phyloP scores from a whole-genome alignment of 2,888 invertebrate species.

The Lasioglossum leucozonium region DNA sequence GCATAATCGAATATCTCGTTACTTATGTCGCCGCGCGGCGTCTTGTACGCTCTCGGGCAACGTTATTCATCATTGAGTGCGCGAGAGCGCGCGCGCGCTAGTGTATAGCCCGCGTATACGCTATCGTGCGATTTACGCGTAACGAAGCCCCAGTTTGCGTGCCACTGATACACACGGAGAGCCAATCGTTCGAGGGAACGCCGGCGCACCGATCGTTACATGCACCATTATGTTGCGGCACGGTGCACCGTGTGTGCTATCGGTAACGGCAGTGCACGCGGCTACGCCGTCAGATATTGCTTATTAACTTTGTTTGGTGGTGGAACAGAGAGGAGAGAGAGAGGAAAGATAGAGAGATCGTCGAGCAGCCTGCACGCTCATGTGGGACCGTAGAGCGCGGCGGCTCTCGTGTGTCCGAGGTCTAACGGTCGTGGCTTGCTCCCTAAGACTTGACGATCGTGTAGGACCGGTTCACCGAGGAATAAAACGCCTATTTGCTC shows the following conservation, averaged over 20 bases:
- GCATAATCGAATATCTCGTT: constrained; percentile 16
- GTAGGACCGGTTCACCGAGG: constrained; percentile 76
- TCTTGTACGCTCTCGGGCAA: constrained; percentile 4
- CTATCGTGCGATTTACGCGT: constrained; percentile 56
- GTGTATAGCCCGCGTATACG: neutral
- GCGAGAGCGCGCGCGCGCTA: neutral
- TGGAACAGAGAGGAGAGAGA: constrained; percentile 13
- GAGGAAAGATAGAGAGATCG: neutral
- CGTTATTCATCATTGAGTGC: constrained; percentile 20
- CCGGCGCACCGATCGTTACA: constrained; percentile 67
- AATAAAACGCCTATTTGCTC: neutral
- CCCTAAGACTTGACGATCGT: constrained; percentile 60
- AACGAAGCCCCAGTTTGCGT: constrained; percentile 63
- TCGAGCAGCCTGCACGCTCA: neutral
- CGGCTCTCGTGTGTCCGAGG: constrained; percentile 47
- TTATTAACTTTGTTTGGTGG: constrained; percentile 81
- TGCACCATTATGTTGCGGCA: constrained; percentile 70
- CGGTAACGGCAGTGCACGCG: constrained; percentile 65
- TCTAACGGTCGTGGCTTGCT: constrained; percentile 69
- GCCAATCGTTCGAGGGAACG: constrained; percentile 55
- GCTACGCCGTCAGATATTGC: constrained; percentile 76
- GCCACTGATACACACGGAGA: constrained; percentile 58
- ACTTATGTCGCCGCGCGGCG: constrained; percentile 1
- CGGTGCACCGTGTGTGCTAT: constrained; percentile 52
- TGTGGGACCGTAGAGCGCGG: neutral